Base-by-base conservation (phyloP, 1,140 invertebrate species). In the Drosophila chauvacae region DNA sequence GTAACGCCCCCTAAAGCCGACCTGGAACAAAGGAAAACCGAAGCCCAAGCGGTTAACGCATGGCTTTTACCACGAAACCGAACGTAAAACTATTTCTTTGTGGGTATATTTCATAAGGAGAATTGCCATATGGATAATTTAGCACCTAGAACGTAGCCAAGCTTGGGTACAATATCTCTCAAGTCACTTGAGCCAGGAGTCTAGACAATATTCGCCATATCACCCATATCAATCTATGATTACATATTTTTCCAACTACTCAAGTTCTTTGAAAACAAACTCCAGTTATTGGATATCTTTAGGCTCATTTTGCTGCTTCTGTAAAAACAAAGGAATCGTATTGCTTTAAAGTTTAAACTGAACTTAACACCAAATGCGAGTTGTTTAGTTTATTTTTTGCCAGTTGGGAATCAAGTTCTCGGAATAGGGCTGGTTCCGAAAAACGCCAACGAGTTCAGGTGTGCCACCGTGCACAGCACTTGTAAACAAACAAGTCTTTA, bases 1-100 rank as follows among this genome's bases (percentile, higher is more conserved):
- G 26, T n/a, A 71, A 71, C 68, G 68, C 68, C 68, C 68, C 48
- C 62, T 39, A 41, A 70, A 69, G 50, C n/a, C 26, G 7, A 35
- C 13, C 33, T 39, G 14, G n/a, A 66, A 69, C 65, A 69, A 69
- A 69, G 65, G 28, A 42, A 65, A 42, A 65, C 42, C 28, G 7
- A n/a, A 44, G 14, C 39, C 4, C 23, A 33, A 28, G 28, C 18
- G 39, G 18, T 44, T 59, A 64, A 44, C 30, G 35, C 23, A 26
- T 60, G 41, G 28, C 56, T 45, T 30, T 33, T 42, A 42, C 26
- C 35, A 35, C 26, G 16, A 57, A 57, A 55, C 50, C n/a, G 61
- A 64, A 30, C 28, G 28, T 59, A 23, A 64, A 64, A 45, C 56
- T 61, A 61, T 37, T 35, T n/a, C 13, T 42, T 45, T 65, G 26